phyloP scores from a whole-genome alignment of 2,113 vertebrate species.

The Pseudorectes ferrugineus region DNA sequence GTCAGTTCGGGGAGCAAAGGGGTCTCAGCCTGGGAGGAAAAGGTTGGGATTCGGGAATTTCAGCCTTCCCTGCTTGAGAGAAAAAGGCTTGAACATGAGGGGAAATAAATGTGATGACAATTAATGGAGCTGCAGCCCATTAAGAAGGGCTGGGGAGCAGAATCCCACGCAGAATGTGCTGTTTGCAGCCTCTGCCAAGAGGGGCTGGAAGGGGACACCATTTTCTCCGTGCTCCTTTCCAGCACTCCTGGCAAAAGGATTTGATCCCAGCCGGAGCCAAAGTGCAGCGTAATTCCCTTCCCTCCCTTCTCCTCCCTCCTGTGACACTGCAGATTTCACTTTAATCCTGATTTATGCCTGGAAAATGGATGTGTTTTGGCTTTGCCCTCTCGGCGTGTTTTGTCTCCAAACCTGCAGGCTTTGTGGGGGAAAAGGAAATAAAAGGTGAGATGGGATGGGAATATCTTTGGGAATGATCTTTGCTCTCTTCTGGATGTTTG shows the following conservation, averaged over 20 bases:
- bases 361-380: neutral
- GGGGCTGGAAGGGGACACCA: constrained; percentile 34
- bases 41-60: neutral
- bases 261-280: neutral
- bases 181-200: neutral
- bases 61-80: neutral
- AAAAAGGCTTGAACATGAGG: neutral
- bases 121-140: constrained; percentile 6
- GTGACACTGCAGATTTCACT: neutral
- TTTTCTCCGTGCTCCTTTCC: constrained; percentile 34
- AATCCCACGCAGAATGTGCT: neutral
- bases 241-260: constrained; percentile 19
- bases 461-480: fast-evolving
- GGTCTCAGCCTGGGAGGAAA: neutral
- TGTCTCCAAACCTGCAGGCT: fast-evolving
- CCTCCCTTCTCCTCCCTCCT: neutral
- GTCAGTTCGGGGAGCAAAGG: fast-evolving
- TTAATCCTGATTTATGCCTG: fast-evolving
- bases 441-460: neutral
- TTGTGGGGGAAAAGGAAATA: fast-evolving
- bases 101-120: constrained; percentile 11
- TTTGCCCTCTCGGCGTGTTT: fast-evolving
- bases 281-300: neutral
- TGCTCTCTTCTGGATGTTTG: neutral
- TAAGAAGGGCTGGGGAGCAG: neutral